phyloP scores from a whole-genome alignment of 2,797 vertebrate genomes.

The Ptychadena robeensis region DNA sequence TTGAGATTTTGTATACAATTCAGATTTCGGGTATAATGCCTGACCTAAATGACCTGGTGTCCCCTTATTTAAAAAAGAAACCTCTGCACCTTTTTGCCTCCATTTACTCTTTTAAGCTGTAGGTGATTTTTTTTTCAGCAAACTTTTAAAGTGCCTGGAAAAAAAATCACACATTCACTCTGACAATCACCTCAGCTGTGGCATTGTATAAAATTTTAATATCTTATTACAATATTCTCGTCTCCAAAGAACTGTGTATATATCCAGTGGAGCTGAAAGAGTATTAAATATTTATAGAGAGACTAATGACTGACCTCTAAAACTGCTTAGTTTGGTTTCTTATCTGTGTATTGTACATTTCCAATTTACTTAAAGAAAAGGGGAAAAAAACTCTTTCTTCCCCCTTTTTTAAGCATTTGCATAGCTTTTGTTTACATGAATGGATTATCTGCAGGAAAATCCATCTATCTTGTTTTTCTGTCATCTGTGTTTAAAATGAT shows the following conservation, averaged over 20 bases:
- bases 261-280: slow-evolving; percentile 62
- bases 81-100: not conserved
- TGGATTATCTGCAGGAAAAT: slow-evolving; percentile 36
- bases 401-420: slow-evolving; percentile 32
- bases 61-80: not conserved
- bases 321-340: slow-evolving; percentile 68
- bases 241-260: slow-evolving; percentile 61
- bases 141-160: slow-evolving; percentile 53
- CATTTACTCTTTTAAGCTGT: not conserved
- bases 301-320: slow-evolving; percentile 66
- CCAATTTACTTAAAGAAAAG: slow-evolving; percentile 58
- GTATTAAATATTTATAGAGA: slow-evolving; percentile 69
- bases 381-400: not conserved
- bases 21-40: not conserved
- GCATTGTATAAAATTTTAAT: slow-evolving; percentile 62
- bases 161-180: slow-evolving; percentile 54
- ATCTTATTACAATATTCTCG: slow-evolving; percentile 62
- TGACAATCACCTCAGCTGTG: slow-evolving; percentile 60
- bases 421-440: slow-evolving; percentile 51
- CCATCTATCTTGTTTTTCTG: slow-evolving; percentile 44
- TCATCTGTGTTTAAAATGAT: slow-evolving; percentile 44
- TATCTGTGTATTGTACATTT: slow-evolving; percentile 60
- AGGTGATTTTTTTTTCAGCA: slow-evolving; percentile 40
- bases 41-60: not conserved
- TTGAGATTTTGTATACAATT: no score